Evolutionary conservation across 2,888 invertebrate species (phyloP).

Genomic region (Cephus nigrinus): DNA sequence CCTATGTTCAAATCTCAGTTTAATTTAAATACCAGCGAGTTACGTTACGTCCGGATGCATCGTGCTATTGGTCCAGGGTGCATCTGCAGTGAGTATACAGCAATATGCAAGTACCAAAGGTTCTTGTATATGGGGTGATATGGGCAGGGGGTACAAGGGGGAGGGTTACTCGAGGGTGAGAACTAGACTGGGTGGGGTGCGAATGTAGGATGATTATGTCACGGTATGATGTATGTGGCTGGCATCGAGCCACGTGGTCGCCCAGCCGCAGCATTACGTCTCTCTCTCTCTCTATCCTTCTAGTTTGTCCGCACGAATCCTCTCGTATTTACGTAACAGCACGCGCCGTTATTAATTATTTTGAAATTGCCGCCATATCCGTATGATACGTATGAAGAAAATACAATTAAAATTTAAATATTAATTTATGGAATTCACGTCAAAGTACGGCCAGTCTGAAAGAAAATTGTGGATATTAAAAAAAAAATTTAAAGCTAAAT

Average conservation of each 20-base stretch:
- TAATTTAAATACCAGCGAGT: neutral
- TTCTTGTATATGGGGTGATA: neutral
- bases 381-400: no score
- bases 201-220: slow-evolving; percentile 58
- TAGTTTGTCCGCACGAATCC: neutral
- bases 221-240: slow-evolving; percentile 53
- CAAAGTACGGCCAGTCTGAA: neutral
- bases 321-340: neutral
- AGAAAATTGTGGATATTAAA: neutral
- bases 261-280: slow-evolving; percentile 12
- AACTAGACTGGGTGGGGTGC: slow-evolving; percentile 47
- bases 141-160: neutral
- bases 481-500: neutral
- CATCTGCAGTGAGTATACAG: neutral
- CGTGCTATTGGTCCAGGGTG: neutral
- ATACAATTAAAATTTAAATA: neutral
- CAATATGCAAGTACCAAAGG: neutral
- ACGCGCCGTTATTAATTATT: neutral
- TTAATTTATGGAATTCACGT: neutral
- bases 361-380: neutral
- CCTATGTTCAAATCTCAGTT: neutral
- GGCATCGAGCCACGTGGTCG: slow-evolving; percentile 55
- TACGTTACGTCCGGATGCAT: neutral
- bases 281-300: neutral
- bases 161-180: slow-evolving; percentile 29